Base-by-base conservation (phyloP, 2,113 vertebrate genomes). In the Tetrao urogallus region DNA sequence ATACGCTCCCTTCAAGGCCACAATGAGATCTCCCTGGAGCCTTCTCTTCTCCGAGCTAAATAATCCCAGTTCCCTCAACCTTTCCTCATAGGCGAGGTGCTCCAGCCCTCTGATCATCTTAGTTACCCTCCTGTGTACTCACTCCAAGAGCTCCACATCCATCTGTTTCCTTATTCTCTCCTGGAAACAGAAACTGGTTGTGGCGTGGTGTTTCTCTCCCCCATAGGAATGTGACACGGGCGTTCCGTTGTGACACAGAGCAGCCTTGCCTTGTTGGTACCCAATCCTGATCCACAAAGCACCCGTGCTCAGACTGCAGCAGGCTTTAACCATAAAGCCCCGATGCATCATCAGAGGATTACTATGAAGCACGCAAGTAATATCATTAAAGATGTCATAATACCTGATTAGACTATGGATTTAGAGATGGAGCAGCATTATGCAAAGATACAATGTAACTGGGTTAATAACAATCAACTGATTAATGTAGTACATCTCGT, bases 381-480 rank as follows among this genome's bases (percentile, higher is more conserved):
- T 50, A 38, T 5, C 88, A 90, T n/a, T 84, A 89, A 85, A 64
- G 43, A 61, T 77, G 85, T 15, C 11, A 3, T 60, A 57, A 83
- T 42, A 69, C 82, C 93, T 72, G 93, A 92, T 92, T 67, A 94
- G 92, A 58, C 75, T 60, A 6, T 56, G 90, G 90, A 76, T 94
- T 95, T 90, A 64, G 87, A 88, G 87, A 82, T 76, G 86, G 72
- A 90, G 77, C 82, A 45, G 71, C 79, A 42, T 88, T 88, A 78
- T 86, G 87, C 70, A 56, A 54, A 86, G 85, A 73, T 11, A 65
- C 91, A 86, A 58, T 73, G 85, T 17, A 86, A 56, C 45, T 77
- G 86, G 92, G 92, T 94, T 95, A 93, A 88, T 86, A 70, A 92
- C 93, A 89, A 95, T 87, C 86, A 89, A 27, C 64, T 94, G 89